Conservation (phyloP, 1,140 invertebrate species). For the Antheraea pernyi region DNA sequence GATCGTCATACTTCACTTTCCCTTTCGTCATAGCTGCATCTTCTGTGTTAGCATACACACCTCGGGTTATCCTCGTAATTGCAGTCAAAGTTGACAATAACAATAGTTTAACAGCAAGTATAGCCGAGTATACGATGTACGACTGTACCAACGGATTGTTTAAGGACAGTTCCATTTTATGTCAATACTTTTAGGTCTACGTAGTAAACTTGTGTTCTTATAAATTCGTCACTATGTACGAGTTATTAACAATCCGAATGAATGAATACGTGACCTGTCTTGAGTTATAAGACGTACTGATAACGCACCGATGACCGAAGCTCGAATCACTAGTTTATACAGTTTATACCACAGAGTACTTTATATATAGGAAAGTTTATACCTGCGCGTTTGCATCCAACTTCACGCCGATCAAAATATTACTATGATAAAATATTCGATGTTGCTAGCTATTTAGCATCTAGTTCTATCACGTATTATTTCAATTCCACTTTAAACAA, state of each 20-base stretch:
- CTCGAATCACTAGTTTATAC: no score
- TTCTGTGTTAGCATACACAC: slow-evolving; percentile 47
- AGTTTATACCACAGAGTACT: background rate
- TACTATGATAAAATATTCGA: no score
- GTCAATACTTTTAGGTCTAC: background rate
- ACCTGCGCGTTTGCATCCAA: background rate
- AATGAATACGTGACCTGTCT: background rate
- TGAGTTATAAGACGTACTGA: no score
- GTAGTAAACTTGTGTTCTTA: background rate
- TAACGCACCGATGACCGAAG: no score
- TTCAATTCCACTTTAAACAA: no score
- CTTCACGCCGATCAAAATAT: background rate
- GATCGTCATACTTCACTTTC: slow-evolving; percentile 68
- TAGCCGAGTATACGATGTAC: slow-evolving; percentile 76
- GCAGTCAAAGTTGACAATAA: slow-evolving; percentile 74
- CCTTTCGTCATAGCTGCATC: slow-evolving; percentile 55
- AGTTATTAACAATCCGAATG: background rate
- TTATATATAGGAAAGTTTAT: no score
- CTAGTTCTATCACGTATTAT: no score
- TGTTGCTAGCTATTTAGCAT: no score
- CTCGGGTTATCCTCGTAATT: slow-evolving; percentile 60
- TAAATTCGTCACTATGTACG: background rate
- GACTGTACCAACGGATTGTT: slow-evolving; percentile 68
- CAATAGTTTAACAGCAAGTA: slow-evolving; percentile 80
- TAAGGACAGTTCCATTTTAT: slow-evolving; percentile 29